Evolutionary conservation across 2,888 invertebrate genomes (phyloP).

Genomic region (Mimas tiliae): DNA sequence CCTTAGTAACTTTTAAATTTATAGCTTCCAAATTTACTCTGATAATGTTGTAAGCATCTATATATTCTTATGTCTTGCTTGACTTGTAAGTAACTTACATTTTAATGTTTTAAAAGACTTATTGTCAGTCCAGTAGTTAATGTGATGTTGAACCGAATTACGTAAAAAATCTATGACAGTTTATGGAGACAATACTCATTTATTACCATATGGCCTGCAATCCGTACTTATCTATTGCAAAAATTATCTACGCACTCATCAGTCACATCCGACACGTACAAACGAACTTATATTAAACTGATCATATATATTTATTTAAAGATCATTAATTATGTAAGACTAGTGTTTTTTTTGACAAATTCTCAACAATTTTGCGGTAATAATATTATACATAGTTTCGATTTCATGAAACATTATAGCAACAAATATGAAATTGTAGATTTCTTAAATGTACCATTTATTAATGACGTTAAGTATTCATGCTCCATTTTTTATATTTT

Average conservation of each 20-base stretch:
- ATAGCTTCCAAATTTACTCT: too few relatives aligned
- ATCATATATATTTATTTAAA: slow-evolving; percentile 41
- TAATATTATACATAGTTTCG: slow-evolving; percentile 35
- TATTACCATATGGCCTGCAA: background rate
- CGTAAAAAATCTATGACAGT: too few relatives aligned
- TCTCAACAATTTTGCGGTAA: slow-evolving; percentile 60
- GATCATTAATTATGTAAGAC: slow-evolving; percentile 54
- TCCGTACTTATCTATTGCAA: slow-evolving; percentile 11
- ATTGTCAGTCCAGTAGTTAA: too few relatives aligned
- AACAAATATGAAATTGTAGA: slow-evolving; percentile 38
- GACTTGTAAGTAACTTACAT: too few relatives aligned
- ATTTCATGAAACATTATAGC: slow-evolving; percentile 46
- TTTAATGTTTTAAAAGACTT: too few relatives aligned
- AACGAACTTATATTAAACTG: slow-evolving; percentile 36
- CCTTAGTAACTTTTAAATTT: too few relatives aligned
- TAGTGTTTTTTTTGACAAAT: slow-evolving; percentile 58
- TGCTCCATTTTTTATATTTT: background rate
- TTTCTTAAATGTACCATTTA: slow-evolving; percentile 6
- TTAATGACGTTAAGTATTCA: slow-evolving; percentile 14
- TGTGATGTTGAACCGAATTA: too few relatives aligned
- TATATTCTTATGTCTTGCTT: too few relatives aligned
- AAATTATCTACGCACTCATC: slow-evolving; percentile 27
- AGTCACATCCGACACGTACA: slow-evolving; percentile 48
- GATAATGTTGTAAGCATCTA: too few relatives aligned
- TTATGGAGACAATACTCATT: background rate